Percentiles rank a stretch among this genome's conserved stretches.
phyloP scores from a whole-genome alignment of 2,113 vertebrate genomes.

The Micronycteris hirsuta region DNA sequence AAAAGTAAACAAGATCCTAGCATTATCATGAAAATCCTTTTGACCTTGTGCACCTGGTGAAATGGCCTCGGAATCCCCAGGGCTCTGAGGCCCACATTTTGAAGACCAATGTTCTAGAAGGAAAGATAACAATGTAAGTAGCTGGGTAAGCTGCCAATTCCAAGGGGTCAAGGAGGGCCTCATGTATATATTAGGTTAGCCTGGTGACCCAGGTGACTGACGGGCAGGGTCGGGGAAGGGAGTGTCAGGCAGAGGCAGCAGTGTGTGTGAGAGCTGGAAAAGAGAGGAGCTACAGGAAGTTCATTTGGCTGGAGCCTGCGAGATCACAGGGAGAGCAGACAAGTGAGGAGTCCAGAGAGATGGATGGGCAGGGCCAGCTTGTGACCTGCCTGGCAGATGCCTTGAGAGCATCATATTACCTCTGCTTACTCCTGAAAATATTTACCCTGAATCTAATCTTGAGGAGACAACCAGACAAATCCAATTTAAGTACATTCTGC shows the following conservation, averaged over 20 bases:
- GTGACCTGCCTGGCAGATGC: not conserved
- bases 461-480: slow-evolving; percentile 7
- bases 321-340: not conserved
- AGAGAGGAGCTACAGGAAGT: not conserved
- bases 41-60: not conserved
- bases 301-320: not conserved
- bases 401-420: not conserved
- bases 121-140: not conserved
- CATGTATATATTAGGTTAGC: not conserved
- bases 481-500: not conserved
- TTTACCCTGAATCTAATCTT: not conserved
- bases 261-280: not conserved
- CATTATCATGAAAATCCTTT: not conserved
- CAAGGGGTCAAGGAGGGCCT: not conserved
- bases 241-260: not conserved
- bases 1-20: not conserved
- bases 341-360: not conserved
- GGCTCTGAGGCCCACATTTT: not conserved
- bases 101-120: not conserved
- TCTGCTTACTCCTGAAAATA: not conserved
- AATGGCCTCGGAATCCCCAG: not conserved
- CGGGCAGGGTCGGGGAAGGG: not conserved
- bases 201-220: not conserved
- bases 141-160: not conserved
- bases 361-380: not conserved